Evolutionary conservation across 2,113 vertebrate genomes (phyloP).

Genomic region (Nannospalax galili): DNA sequence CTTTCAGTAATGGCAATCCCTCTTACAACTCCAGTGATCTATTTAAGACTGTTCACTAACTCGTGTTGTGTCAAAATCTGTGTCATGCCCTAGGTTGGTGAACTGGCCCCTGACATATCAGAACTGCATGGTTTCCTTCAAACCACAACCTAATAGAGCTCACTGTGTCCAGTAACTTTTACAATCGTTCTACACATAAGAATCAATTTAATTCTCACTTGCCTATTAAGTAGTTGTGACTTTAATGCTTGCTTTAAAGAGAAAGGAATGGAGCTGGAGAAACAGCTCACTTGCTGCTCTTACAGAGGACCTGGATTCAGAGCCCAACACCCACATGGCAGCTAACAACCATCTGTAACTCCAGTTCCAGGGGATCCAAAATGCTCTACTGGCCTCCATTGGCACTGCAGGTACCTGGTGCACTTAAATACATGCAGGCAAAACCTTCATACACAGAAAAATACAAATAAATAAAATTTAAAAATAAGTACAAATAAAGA

Average conservation of each 20-base stretch:
- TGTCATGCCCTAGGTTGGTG: too few species aligned
- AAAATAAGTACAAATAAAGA: too few species aligned
- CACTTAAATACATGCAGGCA: too few species aligned
- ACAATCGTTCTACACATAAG: background rate
- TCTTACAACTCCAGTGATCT: background rate
- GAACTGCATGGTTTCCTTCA: background rate
- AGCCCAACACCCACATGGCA: too few species aligned
- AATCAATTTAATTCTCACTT: background rate
- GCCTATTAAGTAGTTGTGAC: background rate
- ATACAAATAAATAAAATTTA: too few species aligned
- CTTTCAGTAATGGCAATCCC: background rate
- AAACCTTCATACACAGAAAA: too few species aligned
- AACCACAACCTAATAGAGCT: background rate
- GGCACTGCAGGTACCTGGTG: too few species aligned
- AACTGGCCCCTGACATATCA: background rate
- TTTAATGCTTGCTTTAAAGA: slow-evolving; percentile 2
- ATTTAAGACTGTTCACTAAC: background rate
- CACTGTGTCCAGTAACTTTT: background rate
- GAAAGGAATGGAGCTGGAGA: background rate
- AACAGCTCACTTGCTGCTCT: too few species aligned
- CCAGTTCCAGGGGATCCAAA: too few species aligned
- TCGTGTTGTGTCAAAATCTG: background rate
- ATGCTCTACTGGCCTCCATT: too few species aligned
- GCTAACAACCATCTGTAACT: too few species aligned
- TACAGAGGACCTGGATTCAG: too few species aligned